Base-by-base conservation (phyloP, 2,888 invertebrate genomes). In the Diplolepis rosae region DNA sequence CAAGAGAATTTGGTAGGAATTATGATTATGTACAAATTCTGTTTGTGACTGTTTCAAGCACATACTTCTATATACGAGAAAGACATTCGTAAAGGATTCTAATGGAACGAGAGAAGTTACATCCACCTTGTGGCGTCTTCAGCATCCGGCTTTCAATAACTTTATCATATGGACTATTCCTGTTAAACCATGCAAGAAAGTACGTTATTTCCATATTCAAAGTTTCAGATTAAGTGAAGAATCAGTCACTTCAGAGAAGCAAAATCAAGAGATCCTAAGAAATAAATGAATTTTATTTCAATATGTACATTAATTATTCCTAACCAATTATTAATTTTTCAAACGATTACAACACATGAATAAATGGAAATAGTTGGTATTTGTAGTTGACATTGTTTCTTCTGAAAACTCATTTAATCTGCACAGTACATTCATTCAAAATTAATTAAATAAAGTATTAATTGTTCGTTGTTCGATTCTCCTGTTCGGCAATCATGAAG, bases 101-200 rank as follows among this genome's bases (percentile, higher is more conserved):
- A 30, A 30, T 7, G 30, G 30, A 18, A 54, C 66, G 66, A 42
- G 66, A 70, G 30, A 32, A 48, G 24, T 6, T 50, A 65, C 61
- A 67, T 66, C 68, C 39, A 68, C 67, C 66, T 69, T 18, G 18
- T 11, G 56, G 54, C 70, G 70, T 76, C 70, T 45, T 18, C 71
- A 73, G 69, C 77, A 79, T 79, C 73, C 76, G 75, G 72, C 66
- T 74, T 77, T 74, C 81, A 75, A 79, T 76, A 79, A 77, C 74
- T 77, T 77, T 78, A 76, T 80, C 74, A 69, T 50, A 24, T 48
- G n/a, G 66, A n/a, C 74, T 71, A 80, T 79, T 79, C 76, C 69
- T 65, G 67, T 35, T 66, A 73, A 73, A 69, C 71, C 75, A 75
- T 71, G 74, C 73, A 70, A 51, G 69, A 72, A 77, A 72, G 68